Evolutionary conservation across 2,888 invertebrate species (phyloP).

Genomic region (Philereme vetulata): DNA sequence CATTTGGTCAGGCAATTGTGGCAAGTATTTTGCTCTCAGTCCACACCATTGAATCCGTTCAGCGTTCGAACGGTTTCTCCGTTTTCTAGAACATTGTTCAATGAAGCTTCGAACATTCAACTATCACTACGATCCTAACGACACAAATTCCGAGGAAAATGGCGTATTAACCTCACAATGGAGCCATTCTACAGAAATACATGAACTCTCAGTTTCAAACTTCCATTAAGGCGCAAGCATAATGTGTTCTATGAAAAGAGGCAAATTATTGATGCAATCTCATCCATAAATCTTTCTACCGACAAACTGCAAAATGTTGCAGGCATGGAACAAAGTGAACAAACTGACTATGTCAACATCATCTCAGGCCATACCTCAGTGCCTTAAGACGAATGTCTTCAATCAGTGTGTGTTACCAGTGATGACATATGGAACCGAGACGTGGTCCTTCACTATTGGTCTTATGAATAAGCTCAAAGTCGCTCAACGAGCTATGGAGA

Average conservation of each 20-base stretch:
- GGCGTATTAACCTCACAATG: slow-evolving; percentile 29
- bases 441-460: no score
- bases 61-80: slow-evolving; percentile 20
- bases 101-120: slow-evolving; percentile 28
- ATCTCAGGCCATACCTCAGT: no score
- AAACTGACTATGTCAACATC: no score
- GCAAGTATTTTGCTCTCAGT: slow-evolving; percentile 18
- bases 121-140: slow-evolving; percentile 26
- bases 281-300: no score
- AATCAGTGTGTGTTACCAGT: no score
- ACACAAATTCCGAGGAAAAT: slow-evolving; percentile 31
- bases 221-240: neutral
- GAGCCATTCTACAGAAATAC: slow-evolving; percentile 24
- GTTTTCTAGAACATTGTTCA: slow-evolving; percentile 26
- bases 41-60: slow-evolving; percentile 24
- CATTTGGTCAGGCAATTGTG: slow-evolving; percentile 12
- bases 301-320: no score
- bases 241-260: neutral
- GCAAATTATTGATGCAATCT: neutral
- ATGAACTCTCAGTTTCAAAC: slow-evolving; percentile 16
- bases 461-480: no score
- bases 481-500: no score
- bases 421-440: no score
- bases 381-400: no score
- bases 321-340: no score